Evolutionary conservation across 2,888 invertebrate species (phyloP), one percentile per base, ranked within the genome.

Genomic region (Leptopilina drosophilae): DNA sequence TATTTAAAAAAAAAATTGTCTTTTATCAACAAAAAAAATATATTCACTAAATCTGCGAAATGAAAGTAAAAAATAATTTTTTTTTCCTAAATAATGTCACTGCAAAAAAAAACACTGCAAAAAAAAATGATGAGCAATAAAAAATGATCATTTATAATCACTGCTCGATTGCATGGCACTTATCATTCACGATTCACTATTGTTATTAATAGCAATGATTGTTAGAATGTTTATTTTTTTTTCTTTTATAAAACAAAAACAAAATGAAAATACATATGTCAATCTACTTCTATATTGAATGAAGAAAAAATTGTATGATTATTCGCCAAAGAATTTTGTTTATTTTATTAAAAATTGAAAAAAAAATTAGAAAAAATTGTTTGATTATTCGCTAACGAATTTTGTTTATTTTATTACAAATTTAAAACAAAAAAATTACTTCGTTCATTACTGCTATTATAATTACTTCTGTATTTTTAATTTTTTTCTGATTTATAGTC

Each of bases 91-190:
- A 8, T 42, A 8, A 9, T 49, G 49, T n/a, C 33, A 73, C 49
- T 73, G 26, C 9, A 12, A 8, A 9, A 40, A 20, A n/a, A n/a
- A 73, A 33, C 8, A 40, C 56, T 26, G 53, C 26, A 56, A 73
- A 33, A 56, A 73, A 33, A 5, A 59, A 14, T 26, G 56, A 9
- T 53, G 53, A 73, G 33, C 33, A 33, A 33, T 33, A 33, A 33
- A 33, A 33, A 56, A 53, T 73, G 33, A 56, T 73, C 49, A 73
- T 26, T 59, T 73, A 33, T 33, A 0, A 73, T 73, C 56, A 73
- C 56, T 73, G 73, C 73, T 73, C 40, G 56, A 73, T n/a, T 73
- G 73, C 73, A 73, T 73, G 73, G 73, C 73, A 73, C 73, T 73
- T 12, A n/a, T 26, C 14, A 26, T 33, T 33, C 62, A 62, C 62